Evolutionary conservation across 2,113 vertebrate species (phyloP).

Genomic region (Aythya baeri): DNA sequence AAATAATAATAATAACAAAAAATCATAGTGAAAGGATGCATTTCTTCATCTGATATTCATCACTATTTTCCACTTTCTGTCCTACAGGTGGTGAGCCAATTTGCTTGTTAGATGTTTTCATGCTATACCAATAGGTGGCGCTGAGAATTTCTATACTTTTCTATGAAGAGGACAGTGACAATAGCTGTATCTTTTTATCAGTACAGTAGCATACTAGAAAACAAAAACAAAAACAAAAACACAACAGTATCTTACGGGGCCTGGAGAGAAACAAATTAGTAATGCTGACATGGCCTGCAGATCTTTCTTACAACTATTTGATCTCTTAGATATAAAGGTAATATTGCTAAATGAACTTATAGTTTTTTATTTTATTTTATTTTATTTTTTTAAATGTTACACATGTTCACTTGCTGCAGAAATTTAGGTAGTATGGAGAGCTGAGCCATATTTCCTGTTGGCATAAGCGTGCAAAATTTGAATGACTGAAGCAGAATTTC

Average conservation of each 20-base stretch:
- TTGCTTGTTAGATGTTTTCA: not conserved
- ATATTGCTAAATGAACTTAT: not conserved
- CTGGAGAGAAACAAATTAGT: conserved; percentile 6
- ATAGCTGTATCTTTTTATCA: not conserved
- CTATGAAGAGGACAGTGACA: not conserved
- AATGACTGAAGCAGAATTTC: not conserved
- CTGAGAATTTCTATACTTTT: not conserved
- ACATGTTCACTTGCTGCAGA: not conserved
- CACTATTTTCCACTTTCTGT: not conserved
- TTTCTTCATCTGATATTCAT: not conserved
- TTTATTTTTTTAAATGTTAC: not conserved
- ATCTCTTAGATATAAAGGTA: conserved; percentile 21
- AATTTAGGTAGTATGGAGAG: not conserved
- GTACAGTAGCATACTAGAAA: not conserved
- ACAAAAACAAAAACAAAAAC: not conserved
- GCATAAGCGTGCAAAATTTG: not conserved
- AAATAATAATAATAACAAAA: not conserved
- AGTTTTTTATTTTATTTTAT: not conserved
- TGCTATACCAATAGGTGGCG: conserved; percentile 28
- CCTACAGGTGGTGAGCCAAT: not conserved
- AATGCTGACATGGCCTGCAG: conserved; percentile 19
- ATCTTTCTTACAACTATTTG: conserved; percentile 27
- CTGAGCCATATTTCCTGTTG: not conserved
- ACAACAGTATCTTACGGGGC: not conserved
- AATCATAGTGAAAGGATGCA: not conserved